A percentile compares a stretch with the other conserved stretches of the same genome.
phyloP scores from a whole-genome alignment of 2,113 vertebrate genomes.

The Piaya cayana region DNA sequence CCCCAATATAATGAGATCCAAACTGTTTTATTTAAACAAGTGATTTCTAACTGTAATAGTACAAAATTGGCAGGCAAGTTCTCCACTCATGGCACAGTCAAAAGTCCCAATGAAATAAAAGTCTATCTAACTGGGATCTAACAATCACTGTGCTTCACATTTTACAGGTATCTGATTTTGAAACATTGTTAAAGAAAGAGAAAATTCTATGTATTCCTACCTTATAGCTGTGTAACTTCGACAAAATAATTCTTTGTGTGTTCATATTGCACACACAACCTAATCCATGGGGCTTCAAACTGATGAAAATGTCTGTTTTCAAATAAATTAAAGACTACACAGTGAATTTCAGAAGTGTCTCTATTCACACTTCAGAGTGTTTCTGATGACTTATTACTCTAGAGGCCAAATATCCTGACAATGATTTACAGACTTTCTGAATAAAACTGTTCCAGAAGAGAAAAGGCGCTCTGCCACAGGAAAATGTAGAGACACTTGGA shows the following conservation, averaged over 20 bases:
- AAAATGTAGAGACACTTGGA: not conserved
- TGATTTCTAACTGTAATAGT: not conserved
- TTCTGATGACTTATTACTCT: not conserved
- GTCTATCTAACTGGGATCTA: not conserved
- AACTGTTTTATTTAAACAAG: not conserved
- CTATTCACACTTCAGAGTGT: not conserved
- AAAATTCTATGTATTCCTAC: not conserved
- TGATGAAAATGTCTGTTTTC: not conserved
- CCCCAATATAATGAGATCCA: accelerated
- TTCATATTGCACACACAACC: not conserved
- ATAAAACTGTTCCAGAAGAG: not conserved
- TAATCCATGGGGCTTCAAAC: not conserved
- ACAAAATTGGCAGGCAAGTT: not conserved
- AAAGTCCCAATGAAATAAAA: not conserved
- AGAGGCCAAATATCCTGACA: not conserved
- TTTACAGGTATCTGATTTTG: not conserved
- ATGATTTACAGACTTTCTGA: not conserved
- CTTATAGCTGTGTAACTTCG: not conserved
- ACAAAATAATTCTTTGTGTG: not conserved
- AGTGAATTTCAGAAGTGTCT: not conserved
- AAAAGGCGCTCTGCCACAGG: not conserved
- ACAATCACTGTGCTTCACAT: not conserved
- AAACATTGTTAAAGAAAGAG: not conserved
- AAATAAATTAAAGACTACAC: not conserved
- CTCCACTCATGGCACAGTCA: not conserved